Percentiles rank a stretch among this genome's conserved stretches.
Conservation (phyloP, 1,140 invertebrate species). For the Chironomus striatipennis region DNA sequence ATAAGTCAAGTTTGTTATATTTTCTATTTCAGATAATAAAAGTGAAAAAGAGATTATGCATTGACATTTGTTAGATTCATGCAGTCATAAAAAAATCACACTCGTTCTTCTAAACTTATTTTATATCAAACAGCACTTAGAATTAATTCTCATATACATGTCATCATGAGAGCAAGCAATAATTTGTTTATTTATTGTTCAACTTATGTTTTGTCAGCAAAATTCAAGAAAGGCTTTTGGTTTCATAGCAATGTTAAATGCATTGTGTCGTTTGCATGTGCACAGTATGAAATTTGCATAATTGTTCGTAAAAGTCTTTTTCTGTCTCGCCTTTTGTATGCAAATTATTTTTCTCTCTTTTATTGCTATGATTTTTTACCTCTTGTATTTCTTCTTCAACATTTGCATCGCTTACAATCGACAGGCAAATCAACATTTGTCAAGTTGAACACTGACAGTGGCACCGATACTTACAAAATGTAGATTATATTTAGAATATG, state of each 20-base stretch:
- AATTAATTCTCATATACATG: neutral
- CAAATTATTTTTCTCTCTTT: neutral
- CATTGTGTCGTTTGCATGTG: no score
- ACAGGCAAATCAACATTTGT: neutral
- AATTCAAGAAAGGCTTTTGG: no score
- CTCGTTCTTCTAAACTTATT: no score
- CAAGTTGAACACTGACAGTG: neutral
- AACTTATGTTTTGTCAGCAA: neutral
- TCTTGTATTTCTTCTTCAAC: no score
- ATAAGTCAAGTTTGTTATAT: no score
- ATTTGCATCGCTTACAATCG: neutral
- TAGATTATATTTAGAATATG: neutral
- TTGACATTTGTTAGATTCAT: no score
- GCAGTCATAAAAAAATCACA: no score
- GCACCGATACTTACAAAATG: no score
- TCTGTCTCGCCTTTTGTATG: constrained; percentile 18
- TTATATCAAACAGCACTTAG: no score
- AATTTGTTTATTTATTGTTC: constrained; percentile 23
- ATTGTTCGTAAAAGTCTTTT: neutral
- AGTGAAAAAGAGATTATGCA: no score
- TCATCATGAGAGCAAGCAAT: constrained; percentile 3
- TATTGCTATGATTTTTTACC: neutral
- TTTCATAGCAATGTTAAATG: no score
- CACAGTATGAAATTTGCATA: constrained; percentile 17
- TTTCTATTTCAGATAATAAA: no score